These are phyloP conservation scores for Osmerus mordax DNA, from an alignment of 2,113 vertebrate genomes.

Conservation along the genomic window DNA sequence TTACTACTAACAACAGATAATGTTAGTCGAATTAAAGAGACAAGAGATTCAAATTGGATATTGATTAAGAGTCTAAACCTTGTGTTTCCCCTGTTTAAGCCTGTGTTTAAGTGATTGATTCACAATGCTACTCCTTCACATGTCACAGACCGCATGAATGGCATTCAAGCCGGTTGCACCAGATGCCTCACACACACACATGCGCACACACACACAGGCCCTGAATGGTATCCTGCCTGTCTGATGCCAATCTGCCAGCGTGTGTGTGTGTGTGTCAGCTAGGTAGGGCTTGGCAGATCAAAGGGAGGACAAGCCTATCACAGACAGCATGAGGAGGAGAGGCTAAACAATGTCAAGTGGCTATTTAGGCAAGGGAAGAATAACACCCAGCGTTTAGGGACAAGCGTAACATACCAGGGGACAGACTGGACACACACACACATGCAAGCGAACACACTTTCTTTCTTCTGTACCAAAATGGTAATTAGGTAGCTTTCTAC, in stretches of 20 bases:
- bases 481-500: too few relatives aligned
- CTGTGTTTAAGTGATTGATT: conserved; percentile 68
- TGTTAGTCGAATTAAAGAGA: conserved; percentile 65
- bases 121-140: conserved; percentile 52
- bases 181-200: too few relatives aligned
- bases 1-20: too few relatives aligned
- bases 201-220: conserved; percentile 11
- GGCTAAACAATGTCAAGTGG: too few relatives aligned
- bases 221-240: conserved; percentile 58
- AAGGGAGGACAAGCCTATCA: conserved; percentile 51
- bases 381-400: conserved; percentile 8
- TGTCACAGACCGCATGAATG: conserved; percentile 24
- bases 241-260: conserved; percentile 49
- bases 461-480: too few relatives aligned
- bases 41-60: conserved; percentile 75
- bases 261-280: conserved; percentile 32
- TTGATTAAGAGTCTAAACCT: conserved; percentile 67
- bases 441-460: not conserved
- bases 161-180: conserved; percentile 11
- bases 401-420: not conserved
- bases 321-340: conserved; percentile 9
- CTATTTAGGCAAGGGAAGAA: too few relatives aligned
- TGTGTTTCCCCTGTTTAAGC: conserved; percentile 60
- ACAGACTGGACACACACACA: not conserved
- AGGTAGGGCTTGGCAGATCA: conserved; percentile 49